Conservation (phyloP, 1,140 invertebrate species). For the Cherax quadricarinatus region DNA sequence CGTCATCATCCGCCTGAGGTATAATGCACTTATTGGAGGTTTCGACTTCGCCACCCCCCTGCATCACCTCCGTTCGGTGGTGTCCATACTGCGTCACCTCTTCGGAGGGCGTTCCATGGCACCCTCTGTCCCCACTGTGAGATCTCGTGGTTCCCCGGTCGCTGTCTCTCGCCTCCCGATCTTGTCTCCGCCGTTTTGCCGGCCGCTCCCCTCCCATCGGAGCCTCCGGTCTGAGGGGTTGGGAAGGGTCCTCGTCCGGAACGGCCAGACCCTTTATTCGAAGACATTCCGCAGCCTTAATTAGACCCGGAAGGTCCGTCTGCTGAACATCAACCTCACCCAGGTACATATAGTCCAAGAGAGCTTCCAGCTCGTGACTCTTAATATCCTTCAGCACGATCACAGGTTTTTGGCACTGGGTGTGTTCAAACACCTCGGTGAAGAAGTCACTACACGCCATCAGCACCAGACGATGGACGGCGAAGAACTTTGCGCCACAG, state of each 20-base stretch:
- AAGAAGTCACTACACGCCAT: conserved; percentile 54
- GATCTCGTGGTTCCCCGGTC: conserved; percentile 16
- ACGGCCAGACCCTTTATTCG: conserved; percentile 39
- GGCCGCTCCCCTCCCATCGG: conserved; percentile 1
- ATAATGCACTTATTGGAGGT: not conserved
- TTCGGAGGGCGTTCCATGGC: not conserved
- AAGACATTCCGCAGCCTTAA: conserved; percentile 40
- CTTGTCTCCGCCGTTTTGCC: conserved; percentile 18
- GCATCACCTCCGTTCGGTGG: conserved; percentile 1
- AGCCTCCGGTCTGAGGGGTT: not conserved
- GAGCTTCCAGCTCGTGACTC: conserved; percentile 28
- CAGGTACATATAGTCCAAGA: conserved; percentile 48
- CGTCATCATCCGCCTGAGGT: not conserved
- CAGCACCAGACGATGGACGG: conserved; percentile 36
- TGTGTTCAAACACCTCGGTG: conserved; percentile 39
- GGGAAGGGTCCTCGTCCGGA: conserved; percentile 36
- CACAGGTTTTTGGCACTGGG: conserved; percentile 37
- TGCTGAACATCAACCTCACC: conserved; percentile 50
- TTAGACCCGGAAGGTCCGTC: conserved; percentile 29
- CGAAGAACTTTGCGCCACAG: conserved; percentile 40
- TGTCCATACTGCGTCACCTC: not conserved
- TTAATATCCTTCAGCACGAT: conserved; percentile 43
- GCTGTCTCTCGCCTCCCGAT: conserved; percentile 12
- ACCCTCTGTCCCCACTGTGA: conserved; percentile 11
- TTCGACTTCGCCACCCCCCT: not conserved